phyloP scores from a whole-genome alignment of 2,888 invertebrate species.

The Hermaeophaga mercurialis region DNA sequence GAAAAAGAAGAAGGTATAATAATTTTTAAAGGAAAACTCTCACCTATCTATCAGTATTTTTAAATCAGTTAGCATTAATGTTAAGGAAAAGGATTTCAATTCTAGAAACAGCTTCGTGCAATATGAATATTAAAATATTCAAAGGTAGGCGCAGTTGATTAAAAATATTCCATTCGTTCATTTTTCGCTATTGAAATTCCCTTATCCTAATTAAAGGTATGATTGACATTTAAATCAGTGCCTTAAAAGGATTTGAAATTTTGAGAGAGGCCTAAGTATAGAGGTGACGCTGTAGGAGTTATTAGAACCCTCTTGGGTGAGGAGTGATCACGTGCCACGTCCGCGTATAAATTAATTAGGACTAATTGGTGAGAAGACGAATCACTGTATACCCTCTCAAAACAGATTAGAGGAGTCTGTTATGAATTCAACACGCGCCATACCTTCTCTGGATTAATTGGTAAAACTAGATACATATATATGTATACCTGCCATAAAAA shows the following conservation, averaged over 20 bases:
- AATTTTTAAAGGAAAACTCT: too few species aligned
- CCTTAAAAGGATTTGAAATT: neutral
- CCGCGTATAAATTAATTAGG: slow-evolving; percentile 42
- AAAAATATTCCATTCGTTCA: too few species aligned
- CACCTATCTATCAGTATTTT: too few species aligned
- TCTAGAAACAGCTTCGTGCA: too few species aligned
- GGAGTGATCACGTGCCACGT: slow-evolving; percentile 33
- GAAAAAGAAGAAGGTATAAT: too few species aligned
- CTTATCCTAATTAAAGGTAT: neutral
- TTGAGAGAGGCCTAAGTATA: slow-evolving; percentile 1
- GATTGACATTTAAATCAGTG: neutral
- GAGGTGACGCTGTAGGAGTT: neutral
- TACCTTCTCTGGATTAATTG: too few species aligned
- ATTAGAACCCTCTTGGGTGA: neutral
- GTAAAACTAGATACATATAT: too few species aligned
- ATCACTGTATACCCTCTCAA: slow-evolving; percentile 34
- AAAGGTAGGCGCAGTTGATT: too few species aligned
- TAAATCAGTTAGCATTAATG: too few species aligned
- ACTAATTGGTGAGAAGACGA: slow-evolving; percentile 42
- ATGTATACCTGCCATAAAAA: too few species aligned
- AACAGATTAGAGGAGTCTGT: slow-evolving; percentile 23
- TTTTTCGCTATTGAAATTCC: neutral
- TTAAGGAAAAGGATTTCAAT: too few species aligned
- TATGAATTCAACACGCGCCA: slow-evolving; percentile 8
- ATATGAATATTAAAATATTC: too few species aligned